phyloP scores from a whole-genome alignment of 1,140 invertebrate species.

The Drosophila takahashii region DNA sequence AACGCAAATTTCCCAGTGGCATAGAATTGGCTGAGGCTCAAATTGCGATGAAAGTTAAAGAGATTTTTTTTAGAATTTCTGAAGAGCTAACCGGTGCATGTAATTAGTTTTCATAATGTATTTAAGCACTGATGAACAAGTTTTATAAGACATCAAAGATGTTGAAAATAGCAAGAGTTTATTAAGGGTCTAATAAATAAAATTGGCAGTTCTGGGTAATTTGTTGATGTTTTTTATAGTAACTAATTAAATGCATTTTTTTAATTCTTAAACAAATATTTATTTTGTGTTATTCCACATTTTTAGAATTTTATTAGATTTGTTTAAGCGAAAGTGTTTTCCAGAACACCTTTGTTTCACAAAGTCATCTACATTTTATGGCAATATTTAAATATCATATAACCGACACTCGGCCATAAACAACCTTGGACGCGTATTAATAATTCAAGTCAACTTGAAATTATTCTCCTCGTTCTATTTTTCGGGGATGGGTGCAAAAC shows the following conservation, averaged over 20 bases:
- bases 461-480: conserved; percentile 20
- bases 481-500: conserved; percentile 32
- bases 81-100: background rate
- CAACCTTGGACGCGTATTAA: conserved; percentile 72
- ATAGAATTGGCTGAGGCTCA: conserved; percentile 10
- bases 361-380: conserved; percentile 55
- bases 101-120: conserved; percentile 7
- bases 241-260: too few species aligned
- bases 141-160: background rate
- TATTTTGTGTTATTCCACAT: too few species aligned
- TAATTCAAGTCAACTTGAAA: conserved; percentile 59
- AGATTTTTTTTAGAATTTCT: conserved; percentile 1
- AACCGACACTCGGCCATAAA: conserved; percentile 63
- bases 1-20: conserved; percentile 35
- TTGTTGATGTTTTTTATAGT: background rate
- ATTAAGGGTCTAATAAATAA: too few species aligned
- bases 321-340: background rate
- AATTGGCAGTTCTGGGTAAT: too few species aligned
- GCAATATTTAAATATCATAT: conserved; percentile 67
- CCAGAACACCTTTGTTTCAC: conserved; percentile 19
- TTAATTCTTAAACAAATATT: too few species aligned
- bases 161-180: too few species aligned
- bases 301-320: background rate
- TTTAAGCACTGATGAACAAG: background rate
- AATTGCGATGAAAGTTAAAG: background rate